These are phyloP conservation scores for Rhynchonycteris naso DNA, from an alignment of 2,797 vertebrate genomes.

Conservation along the genomic window DNA sequence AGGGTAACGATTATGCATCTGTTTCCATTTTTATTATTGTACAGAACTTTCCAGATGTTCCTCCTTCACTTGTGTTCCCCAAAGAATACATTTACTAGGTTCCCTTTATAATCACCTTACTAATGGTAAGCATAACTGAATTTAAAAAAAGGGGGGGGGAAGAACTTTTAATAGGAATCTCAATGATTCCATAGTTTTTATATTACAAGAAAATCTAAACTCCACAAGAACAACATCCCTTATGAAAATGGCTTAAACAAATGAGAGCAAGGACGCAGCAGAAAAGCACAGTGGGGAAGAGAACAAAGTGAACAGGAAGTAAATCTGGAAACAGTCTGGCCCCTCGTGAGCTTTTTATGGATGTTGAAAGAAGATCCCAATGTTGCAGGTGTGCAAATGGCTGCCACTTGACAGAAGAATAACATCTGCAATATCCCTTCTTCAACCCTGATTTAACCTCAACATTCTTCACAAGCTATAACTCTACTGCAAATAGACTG, in stretches of 20 bases:
- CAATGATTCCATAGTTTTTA: constrained; percentile 64
- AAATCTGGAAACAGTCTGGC: constrained; percentile 60
- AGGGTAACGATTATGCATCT: constrained; percentile 79
- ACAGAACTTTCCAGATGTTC: constrained; percentile 80
- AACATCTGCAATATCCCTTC: constrained; percentile 61
- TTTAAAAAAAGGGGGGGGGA: not conserved
- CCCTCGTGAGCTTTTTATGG: constrained; percentile 67
- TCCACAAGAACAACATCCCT: constrained; percentile 4
- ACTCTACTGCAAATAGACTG: not conserved
- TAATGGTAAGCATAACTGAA: constrained; percentile 41
- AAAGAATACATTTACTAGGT: constrained; percentile 52
- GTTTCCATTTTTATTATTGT: constrained; percentile 80
- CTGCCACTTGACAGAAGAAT: constrained; percentile 60
- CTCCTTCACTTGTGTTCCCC: constrained; percentile 61
- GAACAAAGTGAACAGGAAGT: constrained; percentile 71
- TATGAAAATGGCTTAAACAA: constrained; percentile 23
- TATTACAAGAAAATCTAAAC: constrained; percentile 52
- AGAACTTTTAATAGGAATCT: constrained; percentile 6
- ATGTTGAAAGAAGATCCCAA: constrained; percentile 48
- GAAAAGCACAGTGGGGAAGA: not conserved
- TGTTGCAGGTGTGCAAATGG: constrained; percentile 77
- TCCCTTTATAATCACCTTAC: constrained; percentile 66
- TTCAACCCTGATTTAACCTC: constrained; percentile 66
- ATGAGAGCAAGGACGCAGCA: not conserved
- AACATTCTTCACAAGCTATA: not conserved